Evolutionary conservation across 1,140 invertebrate genomes (phyloP).

Genomic region (Sesamia nonagrioides): DNA sequence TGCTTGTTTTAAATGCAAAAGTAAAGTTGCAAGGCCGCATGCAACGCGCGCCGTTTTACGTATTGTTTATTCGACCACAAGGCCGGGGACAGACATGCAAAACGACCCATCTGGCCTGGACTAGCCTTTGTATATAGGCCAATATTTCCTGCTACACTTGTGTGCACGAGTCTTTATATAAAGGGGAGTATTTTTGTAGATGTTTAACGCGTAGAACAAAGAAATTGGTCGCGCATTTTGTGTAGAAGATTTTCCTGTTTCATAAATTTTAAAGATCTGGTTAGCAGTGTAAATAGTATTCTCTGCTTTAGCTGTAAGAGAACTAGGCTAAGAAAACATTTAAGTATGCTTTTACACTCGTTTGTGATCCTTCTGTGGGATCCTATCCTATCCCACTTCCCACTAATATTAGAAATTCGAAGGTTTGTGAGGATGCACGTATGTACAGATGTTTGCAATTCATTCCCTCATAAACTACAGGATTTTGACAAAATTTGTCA

Average conservation of each 20-base stretch:
- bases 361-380: no score
- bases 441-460: no score
- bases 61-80: conserved; percentile 51
- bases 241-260: not conserved
- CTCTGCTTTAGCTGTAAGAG: not conserved
- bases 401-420: no score
- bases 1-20: conserved; percentile 28
- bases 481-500: no score
- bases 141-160: conserved; percentile 42
- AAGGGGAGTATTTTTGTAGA: conserved; percentile 30
- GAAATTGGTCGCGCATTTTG: not conserved
- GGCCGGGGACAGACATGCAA: conserved; percentile 47
- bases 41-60: conserved; percentile 39
- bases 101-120: conserved; percentile 44
- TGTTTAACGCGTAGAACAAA: conserved; percentile 29
- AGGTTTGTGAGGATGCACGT: no score
- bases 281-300: not conserved
- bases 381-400: no score
- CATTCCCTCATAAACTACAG: no score
- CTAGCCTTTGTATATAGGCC: conserved; percentile 48
- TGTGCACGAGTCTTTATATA: conserved; percentile 34
- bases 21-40: conserved; percentile 43
- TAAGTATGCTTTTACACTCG: no score
- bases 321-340: not conserved
- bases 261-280: not conserved